Percentiles rank a stretch among this genome's conserved stretches.
Conservation (phyloP, 1,140 invertebrate genomes). For the Rhyacophila brunnea region DNA sequence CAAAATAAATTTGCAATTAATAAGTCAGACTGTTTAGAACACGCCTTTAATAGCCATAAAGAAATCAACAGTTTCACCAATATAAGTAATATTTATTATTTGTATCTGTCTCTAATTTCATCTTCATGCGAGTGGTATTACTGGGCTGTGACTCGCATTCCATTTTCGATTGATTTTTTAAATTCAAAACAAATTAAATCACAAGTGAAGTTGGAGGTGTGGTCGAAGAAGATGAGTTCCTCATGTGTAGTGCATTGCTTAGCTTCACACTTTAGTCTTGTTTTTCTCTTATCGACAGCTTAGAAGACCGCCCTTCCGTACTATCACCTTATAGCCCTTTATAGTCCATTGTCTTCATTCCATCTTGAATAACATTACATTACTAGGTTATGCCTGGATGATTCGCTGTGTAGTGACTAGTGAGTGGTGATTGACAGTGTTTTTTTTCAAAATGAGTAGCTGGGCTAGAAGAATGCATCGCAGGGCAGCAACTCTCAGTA, state of each 20-base stretch:
- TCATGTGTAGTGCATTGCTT: conserved; percentile 10
- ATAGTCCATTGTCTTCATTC: conserved; percentile 15
- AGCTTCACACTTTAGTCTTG: not conserved
- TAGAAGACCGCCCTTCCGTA: conserved; percentile 3
- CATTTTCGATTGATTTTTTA: conserved; percentile 29
- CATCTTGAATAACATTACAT: conserved; percentile 7
- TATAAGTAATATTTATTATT: no score
- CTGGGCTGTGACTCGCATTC: conserved; percentile 19
- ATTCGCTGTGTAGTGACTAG: not conserved
- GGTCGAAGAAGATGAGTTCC: conserved; percentile 15
- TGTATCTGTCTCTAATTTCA: no score
- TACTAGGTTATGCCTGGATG: conserved; percentile 27
- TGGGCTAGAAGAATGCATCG: conserved; percentile 88
- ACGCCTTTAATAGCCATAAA: no score
- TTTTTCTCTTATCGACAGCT: not conserved
- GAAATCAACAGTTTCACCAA: no score
- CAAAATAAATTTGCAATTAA: no score
- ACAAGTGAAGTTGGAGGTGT: conserved; percentile 21
- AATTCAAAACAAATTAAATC: conserved; percentile 30
- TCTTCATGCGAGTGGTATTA: conserved; percentile 6
- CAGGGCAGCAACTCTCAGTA: conserved; percentile 82
- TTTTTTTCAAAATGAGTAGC: conserved; percentile 67
- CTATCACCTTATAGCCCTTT: not conserved
- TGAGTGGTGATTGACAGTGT: not conserved
- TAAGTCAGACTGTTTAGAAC: no score